These are phyloP conservation scores for Leptopilina drosophilae DNA, from an alignment of 2,888 invertebrate species.

Conservation along the genomic window DNA sequence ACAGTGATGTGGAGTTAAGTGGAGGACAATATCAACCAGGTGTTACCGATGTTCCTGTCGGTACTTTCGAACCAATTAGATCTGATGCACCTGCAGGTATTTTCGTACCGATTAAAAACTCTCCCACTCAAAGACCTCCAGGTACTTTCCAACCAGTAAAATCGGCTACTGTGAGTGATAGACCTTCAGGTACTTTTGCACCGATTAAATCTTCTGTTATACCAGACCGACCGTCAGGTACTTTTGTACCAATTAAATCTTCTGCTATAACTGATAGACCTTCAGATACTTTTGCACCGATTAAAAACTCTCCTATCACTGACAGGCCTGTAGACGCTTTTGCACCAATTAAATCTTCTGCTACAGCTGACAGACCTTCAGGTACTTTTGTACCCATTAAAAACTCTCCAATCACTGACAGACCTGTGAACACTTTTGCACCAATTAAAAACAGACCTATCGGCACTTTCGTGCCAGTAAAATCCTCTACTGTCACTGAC, in stretches of 20 bases:
- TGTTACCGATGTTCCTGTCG: neutral
- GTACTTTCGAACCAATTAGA: neutral
- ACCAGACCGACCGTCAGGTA: neutral
- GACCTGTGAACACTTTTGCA: constrained; percentile 45
- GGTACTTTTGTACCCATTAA: too few species aligned
- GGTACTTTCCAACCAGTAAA: constrained; percentile 55
- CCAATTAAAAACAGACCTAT: too few species aligned
- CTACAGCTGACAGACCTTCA: neutral
- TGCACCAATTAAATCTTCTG: too few species aligned
- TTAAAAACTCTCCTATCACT: neutral
- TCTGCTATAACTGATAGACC: neutral
- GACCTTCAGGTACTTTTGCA: constrained; percentile 47
- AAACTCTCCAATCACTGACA: neutral
- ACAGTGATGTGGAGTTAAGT: constrained; percentile 52
- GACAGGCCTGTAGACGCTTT: too few species aligned
- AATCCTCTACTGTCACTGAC: neutral
- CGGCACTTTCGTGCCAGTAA: too few species aligned
- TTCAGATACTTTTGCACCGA: constrained; percentile 53
- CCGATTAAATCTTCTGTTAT: too few species aligned
- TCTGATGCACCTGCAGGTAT: too few species aligned
- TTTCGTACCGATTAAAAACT: too few species aligned
- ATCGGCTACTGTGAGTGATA: neutral
- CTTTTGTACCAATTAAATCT: too few species aligned
- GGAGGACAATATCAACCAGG: constrained; percentile 21
- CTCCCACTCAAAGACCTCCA: neutral